A percentile compares a stretch with the other conserved stretches of the same genome.
Evolutionary conservation across 1,140 invertebrate species (phyloP).

Genomic region (Cotesia chilonis): DNA sequence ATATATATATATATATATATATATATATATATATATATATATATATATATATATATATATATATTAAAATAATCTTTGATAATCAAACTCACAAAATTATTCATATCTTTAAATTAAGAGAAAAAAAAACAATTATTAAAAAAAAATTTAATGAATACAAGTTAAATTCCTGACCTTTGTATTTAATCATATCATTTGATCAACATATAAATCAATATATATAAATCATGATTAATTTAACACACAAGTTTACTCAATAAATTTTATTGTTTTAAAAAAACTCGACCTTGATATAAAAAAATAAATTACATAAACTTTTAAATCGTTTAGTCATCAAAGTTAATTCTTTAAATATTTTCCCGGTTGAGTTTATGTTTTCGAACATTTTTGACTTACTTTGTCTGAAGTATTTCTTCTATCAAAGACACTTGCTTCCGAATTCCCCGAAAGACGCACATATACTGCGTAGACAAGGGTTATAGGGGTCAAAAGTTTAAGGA

Average conservation of each 20-base stretch:
- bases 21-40: too few species aligned
- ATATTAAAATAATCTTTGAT: too few species aligned
- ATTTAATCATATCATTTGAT: background rate
- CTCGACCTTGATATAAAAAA: background rate
- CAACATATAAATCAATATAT: background rate
- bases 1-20: too few species aligned
- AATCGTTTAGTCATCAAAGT: background rate
- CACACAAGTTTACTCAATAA: background rate
- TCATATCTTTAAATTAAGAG: too few species aligned
- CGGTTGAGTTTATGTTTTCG: background rate
- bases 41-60: too few species aligned
- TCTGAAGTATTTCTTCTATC: slow-evolving; percentile 17
- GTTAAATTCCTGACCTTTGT: slow-evolving; percentile 10
- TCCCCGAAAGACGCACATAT: slow-evolving; percentile 33
- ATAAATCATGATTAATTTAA: slow-evolving; percentile 1
- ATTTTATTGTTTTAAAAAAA: slow-evolving; percentile 1
- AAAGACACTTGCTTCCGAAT: slow-evolving; percentile 35
- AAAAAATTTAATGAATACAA: too few species aligned
- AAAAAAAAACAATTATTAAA: too few species aligned
- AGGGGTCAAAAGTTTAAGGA: slow-evolving; percentile 33
- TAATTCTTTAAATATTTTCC: background rate
- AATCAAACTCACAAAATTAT: too few species aligned
- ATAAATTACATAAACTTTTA: background rate
- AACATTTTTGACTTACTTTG: slow-evolving; percentile 1
- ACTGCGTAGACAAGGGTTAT: slow-evolving; percentile 23